Evolutionary conservation across 2,888 invertebrate genomes (phyloP).

Genomic region (Trissolcus japonicus): DNA sequence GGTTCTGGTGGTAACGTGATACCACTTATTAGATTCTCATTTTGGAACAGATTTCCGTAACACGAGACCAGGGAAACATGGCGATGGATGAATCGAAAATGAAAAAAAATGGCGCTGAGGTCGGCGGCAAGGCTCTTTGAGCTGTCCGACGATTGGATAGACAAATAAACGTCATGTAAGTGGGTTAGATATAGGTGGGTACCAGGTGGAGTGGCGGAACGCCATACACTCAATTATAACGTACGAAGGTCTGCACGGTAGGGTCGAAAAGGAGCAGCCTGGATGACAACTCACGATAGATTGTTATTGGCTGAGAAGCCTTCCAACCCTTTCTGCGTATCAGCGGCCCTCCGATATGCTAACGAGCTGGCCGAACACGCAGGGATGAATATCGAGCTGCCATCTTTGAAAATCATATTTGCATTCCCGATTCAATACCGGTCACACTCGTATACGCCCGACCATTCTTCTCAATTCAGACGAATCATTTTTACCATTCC

Average conservation of each 20-base stretch:
- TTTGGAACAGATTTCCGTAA: constrained; percentile 64
- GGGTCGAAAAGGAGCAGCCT: constrained; percentile 57
- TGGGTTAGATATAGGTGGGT: constrained; percentile 61
- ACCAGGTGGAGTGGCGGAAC: constrained; percentile 44
- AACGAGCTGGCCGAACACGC: constrained; percentile 69
- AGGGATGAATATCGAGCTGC: constrained; percentile 56
- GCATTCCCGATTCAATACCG: constrained; percentile 32
- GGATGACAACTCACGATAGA: constrained; percentile 66
- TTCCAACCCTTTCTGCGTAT: constrained; percentile 67
- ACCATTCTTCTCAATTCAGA: constrained; percentile 17
- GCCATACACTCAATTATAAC: constrained; percentile 57
- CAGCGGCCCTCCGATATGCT: constrained; percentile 68
- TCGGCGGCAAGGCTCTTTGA: constrained; percentile 66
- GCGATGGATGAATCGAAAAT: constrained; percentile 42
- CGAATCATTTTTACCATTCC: constrained; percentile 6
- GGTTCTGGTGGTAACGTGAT: constrained; percentile 36
- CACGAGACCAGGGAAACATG: constrained; percentile 60
- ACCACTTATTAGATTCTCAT: constrained; percentile 46
- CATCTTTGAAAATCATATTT: constrained; percentile 47
- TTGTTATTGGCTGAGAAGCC: constrained; percentile 73
- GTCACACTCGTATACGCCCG: constrained; percentile 6
- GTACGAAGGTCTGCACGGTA: constrained; percentile 28
- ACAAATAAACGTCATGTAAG: constrained; percentile 69
- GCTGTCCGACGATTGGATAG: constrained; percentile 71
- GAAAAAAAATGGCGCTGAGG: constrained; percentile 67